Base-by-base conservation (phyloP, 2,888 invertebrate species). In the Nephrocerus scutellatus region DNA sequence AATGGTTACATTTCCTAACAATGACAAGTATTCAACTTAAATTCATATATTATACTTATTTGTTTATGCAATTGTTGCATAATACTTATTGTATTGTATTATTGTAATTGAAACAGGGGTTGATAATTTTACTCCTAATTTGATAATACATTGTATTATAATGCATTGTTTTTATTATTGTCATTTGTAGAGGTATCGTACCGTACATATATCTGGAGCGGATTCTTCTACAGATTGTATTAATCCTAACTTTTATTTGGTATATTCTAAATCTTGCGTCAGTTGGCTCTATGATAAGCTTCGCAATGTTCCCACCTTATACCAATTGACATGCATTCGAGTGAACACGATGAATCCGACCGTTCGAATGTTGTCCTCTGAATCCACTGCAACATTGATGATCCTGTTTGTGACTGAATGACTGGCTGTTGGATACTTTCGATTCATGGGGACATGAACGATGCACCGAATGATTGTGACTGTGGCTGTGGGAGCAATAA, bases 361-460 rank as follows among this genome's bases (percentile, higher is more conserved):
- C 52, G 30, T 52, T 54, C 22, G 61, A 52, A 43, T 64, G 64
- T 19, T 65, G 56, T 3, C 60, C 62, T 46, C 59, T 55, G 44
- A 60, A 63, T n/a, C 55, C 65, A 12, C 60, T 53, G 53, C 68
- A 68, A 44, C 68, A 68, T 40, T 65, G 66, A 47, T 68, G 67
- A 8, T 60, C 57, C 7, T 60, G 60, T 3, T 54, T 45, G 41
- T 65, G 62, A 42, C 54, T 59, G 43, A 67, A 68, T 49, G 66
- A 67, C 47, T 68, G 68, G 47, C 67, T 69, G 42, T 57, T 60
- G 32, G 56, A 47, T 46, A 66, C 47, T 56, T 64, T 62, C 2
- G 57, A 52, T 18, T 62, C 57, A 34, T 57, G 57, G 20, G 52
- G 41, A 37, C 30, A 39, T 24, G 30, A 29, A 5, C 16, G 14